Percentiles rank a stretch among this genome's conserved stretches.
These are phyloP conservation scores for Fabriciana adippe DNA, from an alignment of 2,888 invertebrate genomes.

Conservation along the genomic window DNA sequence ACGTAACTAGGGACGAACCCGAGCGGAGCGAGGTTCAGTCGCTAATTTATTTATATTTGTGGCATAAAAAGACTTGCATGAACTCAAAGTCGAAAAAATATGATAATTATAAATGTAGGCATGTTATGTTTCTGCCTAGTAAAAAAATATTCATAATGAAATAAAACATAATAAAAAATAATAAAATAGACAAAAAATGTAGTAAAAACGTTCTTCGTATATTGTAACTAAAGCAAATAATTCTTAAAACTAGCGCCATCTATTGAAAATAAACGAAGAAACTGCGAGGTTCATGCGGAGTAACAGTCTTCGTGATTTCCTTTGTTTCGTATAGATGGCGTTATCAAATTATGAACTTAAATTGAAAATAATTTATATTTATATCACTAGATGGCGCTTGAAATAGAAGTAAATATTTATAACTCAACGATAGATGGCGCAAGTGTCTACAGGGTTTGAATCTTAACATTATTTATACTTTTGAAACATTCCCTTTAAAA, in stretches of 20 bases:
- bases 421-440: neutral
- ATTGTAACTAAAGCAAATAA: neutral
- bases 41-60: too few species aligned
- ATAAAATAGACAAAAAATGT: too few species aligned
- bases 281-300: neutral
- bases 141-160: too few species aligned
- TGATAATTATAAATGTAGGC: too few species aligned
- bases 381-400: constrained; percentile 12
- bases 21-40: too few species aligned
- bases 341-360: neutral
- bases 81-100: too few species aligned
- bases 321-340: neutral
- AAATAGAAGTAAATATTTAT: too few species aligned
- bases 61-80: too few species aligned
- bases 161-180: too few species aligned
- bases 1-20: too few species aligned
- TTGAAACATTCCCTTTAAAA: neutral
- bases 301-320: neutral
- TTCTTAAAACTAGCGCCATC: neutral
- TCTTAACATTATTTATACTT: neutral
- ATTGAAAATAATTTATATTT: neutral
- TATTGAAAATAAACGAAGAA: neutral
- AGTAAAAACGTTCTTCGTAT: too few species aligned
- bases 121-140: too few species aligned
- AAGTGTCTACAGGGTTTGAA: neutral